phyloP scores from a whole-genome alignment of 35 echinoderm and acorn worm genomes.

The Lytechinus pictus region DNA sequence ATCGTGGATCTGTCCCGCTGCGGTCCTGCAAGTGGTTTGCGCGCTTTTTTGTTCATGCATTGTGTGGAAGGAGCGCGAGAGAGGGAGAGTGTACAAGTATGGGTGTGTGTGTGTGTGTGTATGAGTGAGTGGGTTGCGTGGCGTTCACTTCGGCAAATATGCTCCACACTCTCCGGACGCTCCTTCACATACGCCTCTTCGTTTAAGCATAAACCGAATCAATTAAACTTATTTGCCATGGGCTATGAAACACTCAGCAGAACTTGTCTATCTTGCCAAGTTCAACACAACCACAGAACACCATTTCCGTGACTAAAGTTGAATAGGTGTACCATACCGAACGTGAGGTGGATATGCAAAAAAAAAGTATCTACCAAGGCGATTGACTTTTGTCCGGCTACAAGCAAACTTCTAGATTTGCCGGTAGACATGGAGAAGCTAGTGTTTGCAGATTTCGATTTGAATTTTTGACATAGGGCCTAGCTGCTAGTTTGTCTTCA shows the following conservation, averaged over 20 bases:
- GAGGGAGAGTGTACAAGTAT: not conserved
- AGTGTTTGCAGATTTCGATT: not conserved
- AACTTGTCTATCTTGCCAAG: conserved; percentile 11
- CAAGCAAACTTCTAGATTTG: not conserved
- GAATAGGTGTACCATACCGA: not conserved
- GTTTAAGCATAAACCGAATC: conserved; percentile 12
- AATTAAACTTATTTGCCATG: conserved; percentile 20
- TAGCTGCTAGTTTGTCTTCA: not conserved
- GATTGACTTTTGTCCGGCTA: not conserved
- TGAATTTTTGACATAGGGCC: not conserved
- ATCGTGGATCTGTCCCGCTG: not conserved
- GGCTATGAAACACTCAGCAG: not conserved
- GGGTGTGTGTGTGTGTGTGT: no score
- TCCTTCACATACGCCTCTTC: not conserved
- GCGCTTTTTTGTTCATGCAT: not conserved
- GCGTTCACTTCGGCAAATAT: not conserved
- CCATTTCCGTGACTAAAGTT: not conserved
- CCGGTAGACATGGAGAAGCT: not conserved
- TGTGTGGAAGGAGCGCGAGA: not conserved
- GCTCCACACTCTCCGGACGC: not conserved
- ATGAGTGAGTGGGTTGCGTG: not conserved
- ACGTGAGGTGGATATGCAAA: not conserved
- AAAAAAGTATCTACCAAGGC: not conserved
- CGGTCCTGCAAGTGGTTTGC: not conserved
- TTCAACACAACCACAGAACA: not conserved